phyloP scores from a whole-genome alignment of 2,797 vertebrate species.

The Heliangelus exortis region DNA sequence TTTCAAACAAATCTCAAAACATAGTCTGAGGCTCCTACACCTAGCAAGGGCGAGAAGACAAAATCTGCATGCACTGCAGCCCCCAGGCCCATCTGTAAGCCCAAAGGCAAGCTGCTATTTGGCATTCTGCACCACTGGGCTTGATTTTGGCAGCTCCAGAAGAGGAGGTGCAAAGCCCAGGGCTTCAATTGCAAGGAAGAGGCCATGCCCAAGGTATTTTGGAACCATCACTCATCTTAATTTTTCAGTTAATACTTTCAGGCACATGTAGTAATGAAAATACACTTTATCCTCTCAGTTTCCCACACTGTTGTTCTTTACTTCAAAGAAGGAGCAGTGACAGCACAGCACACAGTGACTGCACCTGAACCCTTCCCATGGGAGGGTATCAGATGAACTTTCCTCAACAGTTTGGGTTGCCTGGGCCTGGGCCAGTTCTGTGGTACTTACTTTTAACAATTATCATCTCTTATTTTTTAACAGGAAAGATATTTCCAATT shows the following conservation, averaged over 20 bases:
- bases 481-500: not conserved
- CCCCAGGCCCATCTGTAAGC: accelerated
- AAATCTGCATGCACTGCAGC: not conserved
- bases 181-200: not conserved
- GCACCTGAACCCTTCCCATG: not conserved
- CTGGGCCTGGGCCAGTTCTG: not conserved
- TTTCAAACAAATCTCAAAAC: not conserved
- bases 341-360: accelerated
- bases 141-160: not conserved
- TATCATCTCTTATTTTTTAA: not conserved
- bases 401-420: not conserved
- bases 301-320: not conserved
- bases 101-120: not conserved
- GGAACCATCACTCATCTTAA: not conserved
- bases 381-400: not conserved
- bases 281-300: not conserved
- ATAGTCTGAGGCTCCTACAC: accelerated
- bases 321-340: not conserved
- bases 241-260: too few relatives aligned
- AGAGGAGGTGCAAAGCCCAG: accelerated
- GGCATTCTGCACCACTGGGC: not conserved
- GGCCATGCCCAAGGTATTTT: accelerated
- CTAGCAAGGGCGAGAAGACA: not conserved
- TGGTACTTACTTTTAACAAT: not conserved
- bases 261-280: accelerated